Conservation (phyloP, 2,888 invertebrate genomes). For the Sceliomorpha sp. region DNA sequence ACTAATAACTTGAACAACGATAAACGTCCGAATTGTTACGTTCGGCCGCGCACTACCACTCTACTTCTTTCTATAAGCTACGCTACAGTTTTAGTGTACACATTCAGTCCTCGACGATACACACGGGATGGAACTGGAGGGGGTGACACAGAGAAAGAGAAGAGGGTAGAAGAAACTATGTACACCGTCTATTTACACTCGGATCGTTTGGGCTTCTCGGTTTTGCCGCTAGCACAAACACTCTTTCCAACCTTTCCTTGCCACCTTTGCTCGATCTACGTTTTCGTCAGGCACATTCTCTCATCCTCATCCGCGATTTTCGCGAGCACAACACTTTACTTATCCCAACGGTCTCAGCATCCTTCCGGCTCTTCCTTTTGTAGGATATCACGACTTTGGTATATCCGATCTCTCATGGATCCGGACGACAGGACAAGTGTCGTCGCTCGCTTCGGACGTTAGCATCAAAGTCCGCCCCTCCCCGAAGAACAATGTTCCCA, state of each 20-base stretch:
- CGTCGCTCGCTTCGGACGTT: neutral
- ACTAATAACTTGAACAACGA: slow-evolving; percentile 46
- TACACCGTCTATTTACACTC: slow-evolving; percentile 51
- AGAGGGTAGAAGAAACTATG: slow-evolving; percentile 14
- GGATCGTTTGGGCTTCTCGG: slow-evolving; percentile 4
- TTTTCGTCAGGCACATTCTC: slow-evolving; percentile 30
- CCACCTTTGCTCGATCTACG: slow-evolving; percentile 27
- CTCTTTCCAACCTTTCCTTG: slow-evolving; percentile 35
- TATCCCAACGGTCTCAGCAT: slow-evolving; percentile 30
- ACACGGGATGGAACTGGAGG: slow-evolving; percentile 2
- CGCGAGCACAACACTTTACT: slow-evolving; percentile 23
- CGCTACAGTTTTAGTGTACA: slow-evolving; percentile 17
- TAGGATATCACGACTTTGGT: slow-evolving; percentile 8
- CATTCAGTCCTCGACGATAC: neutral
- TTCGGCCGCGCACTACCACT: slow-evolving; percentile 14
- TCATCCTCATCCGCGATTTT: slow-evolving; percentile 11
- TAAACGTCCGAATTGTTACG: slow-evolving; percentile 35
- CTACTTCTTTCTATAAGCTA: slow-evolving; percentile 20
- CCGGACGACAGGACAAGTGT: neutral
- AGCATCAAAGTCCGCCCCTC: slow-evolving; percentile 2
- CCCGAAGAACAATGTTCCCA: too few species aligned
- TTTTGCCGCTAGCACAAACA: slow-evolving; percentile 33
- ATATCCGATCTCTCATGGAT: slow-evolving; percentile 20
- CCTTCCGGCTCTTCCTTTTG: neutral
- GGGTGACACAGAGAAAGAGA: slow-evolving; percentile 11